A percentile compares a stretch with the other conserved stretches of the same genome.
These are phyloP conservation scores for Apeltes quadracus DNA, from an alignment of 2,113 vertebrate genomes.

Conservation along the genomic window DNA sequence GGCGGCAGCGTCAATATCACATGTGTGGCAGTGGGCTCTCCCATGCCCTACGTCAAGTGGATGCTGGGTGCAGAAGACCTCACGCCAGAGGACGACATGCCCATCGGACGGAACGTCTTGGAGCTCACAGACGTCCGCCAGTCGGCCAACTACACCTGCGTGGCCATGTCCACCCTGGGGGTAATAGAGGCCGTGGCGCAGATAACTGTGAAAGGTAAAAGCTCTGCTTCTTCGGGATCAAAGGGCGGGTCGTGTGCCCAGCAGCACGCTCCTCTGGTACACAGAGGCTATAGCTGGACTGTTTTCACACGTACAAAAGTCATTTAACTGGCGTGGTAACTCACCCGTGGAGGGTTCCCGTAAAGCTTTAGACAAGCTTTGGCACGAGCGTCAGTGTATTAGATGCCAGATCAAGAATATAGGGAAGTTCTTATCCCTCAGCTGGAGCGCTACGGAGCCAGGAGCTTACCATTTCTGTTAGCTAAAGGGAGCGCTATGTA, in stretches of 20 bases:
- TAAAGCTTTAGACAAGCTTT: slow-evolving; percentile 62
- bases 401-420: slow-evolving; percentile 65
- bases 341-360: slow-evolving; percentile 53
- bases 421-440: slow-evolving; percentile 70
- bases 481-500: slow-evolving; percentile 17
- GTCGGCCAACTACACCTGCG: slow-evolving; percentile 98
- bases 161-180: slow-evolving; percentile 98
- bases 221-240: not conserved
- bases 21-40: slow-evolving; percentile 97
- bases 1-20: slow-evolving; percentile 99
- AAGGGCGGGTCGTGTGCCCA: not conserved
- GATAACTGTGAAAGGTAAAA: slow-evolving; percentile 98
- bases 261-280: not conserved
- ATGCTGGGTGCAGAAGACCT: slow-evolving; percentile 98
- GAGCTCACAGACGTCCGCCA: slow-evolving; percentile 97
- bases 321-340: slow-evolving; percentile 51
- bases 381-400: slow-evolving; percentile 46
- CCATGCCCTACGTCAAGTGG: slow-evolving; percentile 99
- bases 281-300: not conserved
- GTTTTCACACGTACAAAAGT: slow-evolving; percentile 12
- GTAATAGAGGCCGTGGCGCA: slow-evolving; percentile 98
- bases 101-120: slow-evolving; percentile 97
- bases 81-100: slow-evolving; percentile 99
- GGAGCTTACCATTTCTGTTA: slow-evolving; percentile 50
- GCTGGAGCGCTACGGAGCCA: slow-evolving; percentile 55